These are phyloP conservation scores for Camponotus vicinus DNA, from an alignment of 1,140 invertebrate species.

Conservation along the genomic window DNA sequence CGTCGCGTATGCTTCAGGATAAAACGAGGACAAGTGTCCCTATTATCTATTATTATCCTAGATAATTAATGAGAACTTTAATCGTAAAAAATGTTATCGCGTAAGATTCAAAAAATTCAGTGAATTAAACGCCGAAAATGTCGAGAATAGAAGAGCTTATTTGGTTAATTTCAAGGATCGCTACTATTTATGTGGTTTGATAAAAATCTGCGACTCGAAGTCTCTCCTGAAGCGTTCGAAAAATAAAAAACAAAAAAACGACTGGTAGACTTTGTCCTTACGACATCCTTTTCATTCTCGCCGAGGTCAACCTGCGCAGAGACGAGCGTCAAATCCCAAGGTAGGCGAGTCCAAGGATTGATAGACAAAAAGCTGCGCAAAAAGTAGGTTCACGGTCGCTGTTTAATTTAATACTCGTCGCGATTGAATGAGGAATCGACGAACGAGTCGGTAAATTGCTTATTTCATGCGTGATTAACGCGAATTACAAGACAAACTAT, in stretches of 20 bases:
- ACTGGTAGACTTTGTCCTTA: conserved; percentile 10
- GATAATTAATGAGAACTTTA: background rate
- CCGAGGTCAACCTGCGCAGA: conserved; percentile 37
- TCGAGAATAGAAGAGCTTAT: background rate
- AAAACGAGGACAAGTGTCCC: background rate
- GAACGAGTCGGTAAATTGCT: conserved; percentile 40
- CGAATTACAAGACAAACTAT: conserved; percentile 9
- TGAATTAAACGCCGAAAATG: background rate
- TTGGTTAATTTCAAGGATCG: background rate
- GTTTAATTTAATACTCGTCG: conserved; percentile 54
- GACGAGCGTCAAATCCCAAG: conserved; percentile 28
- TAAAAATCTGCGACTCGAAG: conserved; percentile 9
- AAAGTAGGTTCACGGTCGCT: conserved; percentile 57
- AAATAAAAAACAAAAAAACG: background rate
- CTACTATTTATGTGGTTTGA: background rate
- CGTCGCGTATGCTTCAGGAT: background rate
- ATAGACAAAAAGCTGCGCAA: conserved; percentile 54
- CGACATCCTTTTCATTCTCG: conserved; percentile 12
- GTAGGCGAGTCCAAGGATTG: conserved; percentile 39
- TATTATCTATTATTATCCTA: background rate
- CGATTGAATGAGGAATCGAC: conserved; percentile 2
- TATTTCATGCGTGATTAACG: conserved; percentile 47
- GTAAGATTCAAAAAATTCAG: background rate
- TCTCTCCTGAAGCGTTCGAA: background rate
- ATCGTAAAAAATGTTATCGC: background rate